These are phyloP conservation scores for Mesembrinibis cayennensis DNA, from an alignment of 2,113 vertebrate species.

Conservation along the genomic window DNA sequence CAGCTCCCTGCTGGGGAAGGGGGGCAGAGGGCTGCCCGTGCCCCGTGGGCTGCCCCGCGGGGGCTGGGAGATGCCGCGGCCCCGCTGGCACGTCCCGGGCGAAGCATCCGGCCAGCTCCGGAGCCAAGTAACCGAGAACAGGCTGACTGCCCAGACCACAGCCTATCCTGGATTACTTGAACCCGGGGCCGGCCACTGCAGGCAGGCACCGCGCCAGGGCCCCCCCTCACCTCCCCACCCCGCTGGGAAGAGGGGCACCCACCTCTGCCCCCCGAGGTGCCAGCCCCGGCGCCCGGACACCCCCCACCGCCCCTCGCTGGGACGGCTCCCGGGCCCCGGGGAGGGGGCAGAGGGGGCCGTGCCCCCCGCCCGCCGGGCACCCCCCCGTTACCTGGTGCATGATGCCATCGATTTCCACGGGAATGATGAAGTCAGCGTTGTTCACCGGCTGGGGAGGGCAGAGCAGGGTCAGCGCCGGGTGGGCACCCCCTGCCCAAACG, in stretches of 20 bases:
- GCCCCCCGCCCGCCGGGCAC: background rate
- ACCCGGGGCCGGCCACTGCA: constrained; percentile 80
- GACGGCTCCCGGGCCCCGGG: rapidly evolving
- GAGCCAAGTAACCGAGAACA: constrained; percentile 96
- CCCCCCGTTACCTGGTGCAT: constrained; percentile 85
- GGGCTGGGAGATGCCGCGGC: background rate
- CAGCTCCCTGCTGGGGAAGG: rapidly evolving
- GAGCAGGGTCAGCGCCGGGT: background rate
- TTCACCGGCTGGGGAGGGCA: constrained; percentile 82
- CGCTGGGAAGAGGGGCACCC: background rate
- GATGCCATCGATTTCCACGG: constrained; percentile 91
- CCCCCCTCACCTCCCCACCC: background rate
- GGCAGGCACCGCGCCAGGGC: background rate
- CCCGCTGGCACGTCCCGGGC: rapidly evolving
- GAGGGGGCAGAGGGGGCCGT: background rate
- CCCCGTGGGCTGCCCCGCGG: rapidly evolving
- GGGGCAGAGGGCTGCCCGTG: background rate
- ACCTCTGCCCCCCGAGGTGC: rapidly evolving
- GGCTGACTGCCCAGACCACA: constrained; percentile 88
- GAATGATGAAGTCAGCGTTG: constrained; percentile 94
- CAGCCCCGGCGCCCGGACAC: background rate
- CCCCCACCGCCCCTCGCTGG: background rate
- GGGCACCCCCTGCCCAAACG: background rate
- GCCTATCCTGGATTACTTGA: constrained; percentile 99
- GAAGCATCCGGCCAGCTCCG: constrained; percentile 74